phyloP scores from a whole-genome alignment of 2,113 vertebrate species.

The Meleagris gallopavo region DNA sequence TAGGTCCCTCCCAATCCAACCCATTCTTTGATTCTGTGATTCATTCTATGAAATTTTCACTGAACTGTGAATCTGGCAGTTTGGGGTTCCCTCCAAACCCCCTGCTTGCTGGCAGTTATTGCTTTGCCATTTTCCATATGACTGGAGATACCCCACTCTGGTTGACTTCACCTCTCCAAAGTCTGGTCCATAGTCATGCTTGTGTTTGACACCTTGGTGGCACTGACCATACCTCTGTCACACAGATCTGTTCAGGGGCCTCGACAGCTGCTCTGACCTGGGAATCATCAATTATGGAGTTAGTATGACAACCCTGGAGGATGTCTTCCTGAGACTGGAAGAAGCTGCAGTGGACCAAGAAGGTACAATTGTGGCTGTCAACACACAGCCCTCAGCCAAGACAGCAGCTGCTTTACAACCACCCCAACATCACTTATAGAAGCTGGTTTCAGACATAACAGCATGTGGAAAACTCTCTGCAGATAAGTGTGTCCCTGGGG shows the following conservation, averaged over 20 bases:
- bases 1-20: too few species aligned
- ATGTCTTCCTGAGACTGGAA: slow-evolving; percentile 92
- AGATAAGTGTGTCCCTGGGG: slow-evolving; percentile 80
- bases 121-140: not conserved
- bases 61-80: not conserved
- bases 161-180: not conserved
- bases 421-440: not conserved
- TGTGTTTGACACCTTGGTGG: not conserved
- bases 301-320: slow-evolving; percentile 92
- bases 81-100: not conserved
- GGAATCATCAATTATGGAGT: slow-evolving; percentile 89
- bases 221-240: not conserved
- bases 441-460: not conserved
- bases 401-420: not conserved
- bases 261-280: slow-evolving; percentile 79
- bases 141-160: not conserved
- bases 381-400: not conserved
- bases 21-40: too few species aligned
- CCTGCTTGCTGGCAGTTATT: not conserved
- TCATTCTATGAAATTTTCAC: not conserved
- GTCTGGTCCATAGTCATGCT: rapidly evolving
- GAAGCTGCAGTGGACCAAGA: slow-evolving; percentile 81
- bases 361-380: slow-evolving; percentile 69
- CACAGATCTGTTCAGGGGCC: slow-evolving; percentile 86
- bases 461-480: not conserved